Percentiles rank a stretch among this genome's conserved stretches.
phyloP scores from a whole-genome alignment of 2,113 vertebrate genomes.

The Coracopsis vasa region DNA sequence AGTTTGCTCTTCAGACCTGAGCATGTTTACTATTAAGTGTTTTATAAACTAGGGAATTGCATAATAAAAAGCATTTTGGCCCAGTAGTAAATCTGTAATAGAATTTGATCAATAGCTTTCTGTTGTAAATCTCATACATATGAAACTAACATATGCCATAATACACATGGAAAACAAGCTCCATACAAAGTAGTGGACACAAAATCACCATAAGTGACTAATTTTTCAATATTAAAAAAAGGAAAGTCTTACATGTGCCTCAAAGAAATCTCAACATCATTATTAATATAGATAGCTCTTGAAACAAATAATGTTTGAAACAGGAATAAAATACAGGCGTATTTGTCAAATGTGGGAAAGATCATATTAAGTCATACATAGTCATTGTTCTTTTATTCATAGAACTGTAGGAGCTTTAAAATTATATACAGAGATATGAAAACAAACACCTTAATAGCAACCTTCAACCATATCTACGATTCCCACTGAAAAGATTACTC shows the following conservation, averaged over 20 bases:
- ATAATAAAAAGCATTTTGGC: background rate
- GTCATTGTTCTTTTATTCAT: background rate
- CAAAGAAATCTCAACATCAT: background rate
- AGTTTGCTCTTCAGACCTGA: background rate
- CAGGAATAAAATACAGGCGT: background rate
- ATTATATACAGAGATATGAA: background rate
- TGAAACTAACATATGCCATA: background rate
- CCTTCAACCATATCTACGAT: background rate
- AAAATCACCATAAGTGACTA: background rate
- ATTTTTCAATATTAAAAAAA: background rate
- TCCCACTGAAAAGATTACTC: slow-evolving; percentile 62
- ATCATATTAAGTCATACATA: background rate
- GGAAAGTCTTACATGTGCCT: background rate
- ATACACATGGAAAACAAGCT: background rate
- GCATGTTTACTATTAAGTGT: background rate
- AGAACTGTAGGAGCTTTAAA: background rate
- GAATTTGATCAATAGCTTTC: background rate
- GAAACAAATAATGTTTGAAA: background rate
- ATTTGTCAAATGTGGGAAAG: background rate
- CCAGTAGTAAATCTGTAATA: background rate
- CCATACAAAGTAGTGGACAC: background rate
- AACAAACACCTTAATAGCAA: background rate
- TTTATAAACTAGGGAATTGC: background rate
- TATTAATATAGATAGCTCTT: background rate
- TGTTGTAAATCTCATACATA: background rate